Base-by-base conservation (phyloP, 1,140 invertebrate species). In the Cydia amplana region DNA sequence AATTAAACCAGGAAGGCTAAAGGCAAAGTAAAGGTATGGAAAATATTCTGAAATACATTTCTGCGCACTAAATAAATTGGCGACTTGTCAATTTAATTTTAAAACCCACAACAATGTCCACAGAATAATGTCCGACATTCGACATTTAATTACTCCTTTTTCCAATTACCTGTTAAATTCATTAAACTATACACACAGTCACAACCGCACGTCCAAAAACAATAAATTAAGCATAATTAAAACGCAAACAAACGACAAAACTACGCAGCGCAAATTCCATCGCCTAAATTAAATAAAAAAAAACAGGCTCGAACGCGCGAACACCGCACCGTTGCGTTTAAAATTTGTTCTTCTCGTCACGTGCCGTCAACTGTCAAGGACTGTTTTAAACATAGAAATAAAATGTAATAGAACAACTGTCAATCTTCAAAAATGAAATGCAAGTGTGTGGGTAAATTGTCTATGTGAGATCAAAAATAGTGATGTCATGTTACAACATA, bases 171-270 rank as follows among this genome's bases (percentile, higher is more conserved):
- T 14, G 14, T 12, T 46, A 46, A 16, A 46, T 14, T 16, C 4
- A 14, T 43, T 43, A 14, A 43, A 43, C 40, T 12, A 43, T 4
- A 43, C 40, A 43, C 12, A 43, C 40, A 36, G 14, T 51, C 49
- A 51, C 49, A 51, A 51, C n/a, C 6, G n/a, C 65, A 70, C 65
- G 65, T 70, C 65, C 65, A 36, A 70, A 70, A 40, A 70, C 32
- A 70, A 40, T 70, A 43, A 70, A 70, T 70, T 70, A 70, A 70
- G 14, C 65, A 36, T 70, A 70, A 70, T 70, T 70, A 70, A 36
- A 25, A 67, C 65, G 16, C 14, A 70, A 23, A 43, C 25, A 32
- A 32, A 14, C 16, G 65, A 70, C 65, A 70, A 70, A 70, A 70
- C 32, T 70, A 70, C 65, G 65, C 65, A 40, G n/a, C 65, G n/a